Evolutionary conservation across 2,888 invertebrate species (phyloP).

Genomic region (Actias luna): DNA sequence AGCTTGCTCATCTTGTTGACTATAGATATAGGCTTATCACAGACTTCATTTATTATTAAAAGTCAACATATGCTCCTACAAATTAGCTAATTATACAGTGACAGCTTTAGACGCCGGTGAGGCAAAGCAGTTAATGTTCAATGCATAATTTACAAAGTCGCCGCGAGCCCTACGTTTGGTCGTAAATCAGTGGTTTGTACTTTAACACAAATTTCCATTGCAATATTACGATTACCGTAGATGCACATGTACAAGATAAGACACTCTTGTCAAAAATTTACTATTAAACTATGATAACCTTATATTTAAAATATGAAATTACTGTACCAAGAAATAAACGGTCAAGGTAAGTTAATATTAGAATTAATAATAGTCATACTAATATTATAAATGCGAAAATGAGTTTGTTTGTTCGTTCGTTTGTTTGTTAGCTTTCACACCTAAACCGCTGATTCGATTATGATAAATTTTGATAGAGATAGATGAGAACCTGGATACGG

Average conservation of each 20-base stretch:
- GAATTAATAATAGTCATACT: too few species aligned
- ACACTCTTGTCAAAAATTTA: background rate
- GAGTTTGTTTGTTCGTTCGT: too few species aligned
- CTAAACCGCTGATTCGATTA: too few species aligned
- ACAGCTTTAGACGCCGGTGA: conserved; percentile 1
- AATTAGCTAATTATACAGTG: conserved; percentile 2
- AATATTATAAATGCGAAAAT: too few species aligned
- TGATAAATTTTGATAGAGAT: too few species aligned
- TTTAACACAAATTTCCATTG: conserved; percentile 27
- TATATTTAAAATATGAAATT: too few species aligned
- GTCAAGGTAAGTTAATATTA: too few species aligned
- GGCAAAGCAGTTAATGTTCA: conserved; percentile 27
- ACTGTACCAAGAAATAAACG: too few species aligned
- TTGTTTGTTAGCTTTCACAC: too few species aligned
- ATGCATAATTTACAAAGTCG: conserved; percentile 36
- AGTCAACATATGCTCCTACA: conserved; percentile 4
- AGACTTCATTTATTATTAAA: background rate
- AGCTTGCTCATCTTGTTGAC: background rate
- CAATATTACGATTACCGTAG: conserved; percentile 14
- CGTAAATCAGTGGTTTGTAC: conserved; percentile 24
- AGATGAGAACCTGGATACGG: too few species aligned
- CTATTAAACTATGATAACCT: too few species aligned
- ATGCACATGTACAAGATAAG: conserved; percentile 5
- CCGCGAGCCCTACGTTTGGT: conserved; percentile 21
- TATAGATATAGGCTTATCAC: background rate